Evolutionary conservation across 2,888 invertebrate species (phyloP), one percentile per base, ranked within the genome.

Genomic region (Protodeltote pygarga): DNA sequence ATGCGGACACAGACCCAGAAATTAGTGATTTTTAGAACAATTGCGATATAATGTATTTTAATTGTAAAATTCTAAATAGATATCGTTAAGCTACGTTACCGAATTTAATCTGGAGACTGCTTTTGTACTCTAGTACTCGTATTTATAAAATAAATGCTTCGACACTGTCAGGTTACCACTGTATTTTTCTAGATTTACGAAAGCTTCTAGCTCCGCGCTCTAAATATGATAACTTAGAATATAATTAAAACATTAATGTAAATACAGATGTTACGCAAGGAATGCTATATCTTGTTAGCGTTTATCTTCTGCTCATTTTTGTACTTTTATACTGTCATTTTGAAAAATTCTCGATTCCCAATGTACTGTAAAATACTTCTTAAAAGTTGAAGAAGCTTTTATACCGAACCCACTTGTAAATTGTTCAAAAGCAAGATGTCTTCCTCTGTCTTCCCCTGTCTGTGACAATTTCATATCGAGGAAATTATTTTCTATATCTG

Each of bases 1-100:
- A 95, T 82, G 95, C 95, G 52, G 95, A 95, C 76, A 94, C 94
- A 55, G 94, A 94, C 77, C 94, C 94, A 49, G 94, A 94, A 89
- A 93, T 94, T 62, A 94, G 94, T 83, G 94, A 94, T 78, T 94
- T 94, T 76, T 93, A 88, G 83, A 58, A 54, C 53, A 50, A 69
- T 52, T 28, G 44, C 55, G 54, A 39, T 40, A 64, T 58, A 60
- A 59, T 77, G 64, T 72, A 77, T 73, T 78, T 77, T 74, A 79
- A 58, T 17, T 79, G 77, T 81, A 79, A 71, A 73, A 72, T 81
- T 71, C 45, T 60, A 71, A 62, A 59, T 71, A 65, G 69, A 80
- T 89, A 89, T 88, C 84, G 73, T 80, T 89, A 87, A 89, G 85
- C 84, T 89, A 90, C 91, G 86, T 92, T 90, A 92, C 92, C 92